Base-by-base conservation (phyloP, 2,888 invertebrate species). In the Sarcophaga subvicina region DNA sequence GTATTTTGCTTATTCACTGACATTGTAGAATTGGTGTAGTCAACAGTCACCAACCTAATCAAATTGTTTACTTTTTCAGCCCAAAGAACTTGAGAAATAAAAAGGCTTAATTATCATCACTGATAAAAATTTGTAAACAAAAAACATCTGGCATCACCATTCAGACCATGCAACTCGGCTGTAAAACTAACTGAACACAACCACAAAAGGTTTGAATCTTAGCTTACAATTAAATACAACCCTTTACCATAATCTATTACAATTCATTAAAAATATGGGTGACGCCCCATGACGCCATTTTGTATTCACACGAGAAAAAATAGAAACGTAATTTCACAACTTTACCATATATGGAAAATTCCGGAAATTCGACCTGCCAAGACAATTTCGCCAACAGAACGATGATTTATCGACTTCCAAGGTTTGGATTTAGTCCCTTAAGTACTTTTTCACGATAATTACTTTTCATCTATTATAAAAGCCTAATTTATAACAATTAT, bases 261-360 rank as follows among this genome's bases (percentile, higher is more conserved):
- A 87, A 82, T 69, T 63, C 14, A 10, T 37, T 37, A 37, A 37
- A 6, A 59, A 14, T 0, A 47, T 22, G 62, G 87, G 27, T 63
- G 71, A 81, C 85, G 83, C 75, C 80, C 77, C 22, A 64, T 4
- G 37, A 59, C 85, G 88, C 88, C 87, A 88, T 88, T 86, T 87
- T 88, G n/a, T 80, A 25, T 63, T 69, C 45, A 63, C n/a, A 0
- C 17, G 17, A 54, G 17, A 54, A 54, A 11, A 54, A 59, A 12
- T 54, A 22, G 73, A 69, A 64, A 82, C 27, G 77, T 22, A 87
- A 84, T 82, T 84, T 87, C 78, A 79, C 71, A 67, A 84, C 59
- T 75, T 80, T 76, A 71, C 76, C 76, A 77, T 80, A 80, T 63
- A 37, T 8, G 59, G 69, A 64, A 54, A 83, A 62, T 20, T 75